phyloP scores from a whole-genome alignment of 2,888 invertebrate species.

The Melanotus villosus region DNA sequence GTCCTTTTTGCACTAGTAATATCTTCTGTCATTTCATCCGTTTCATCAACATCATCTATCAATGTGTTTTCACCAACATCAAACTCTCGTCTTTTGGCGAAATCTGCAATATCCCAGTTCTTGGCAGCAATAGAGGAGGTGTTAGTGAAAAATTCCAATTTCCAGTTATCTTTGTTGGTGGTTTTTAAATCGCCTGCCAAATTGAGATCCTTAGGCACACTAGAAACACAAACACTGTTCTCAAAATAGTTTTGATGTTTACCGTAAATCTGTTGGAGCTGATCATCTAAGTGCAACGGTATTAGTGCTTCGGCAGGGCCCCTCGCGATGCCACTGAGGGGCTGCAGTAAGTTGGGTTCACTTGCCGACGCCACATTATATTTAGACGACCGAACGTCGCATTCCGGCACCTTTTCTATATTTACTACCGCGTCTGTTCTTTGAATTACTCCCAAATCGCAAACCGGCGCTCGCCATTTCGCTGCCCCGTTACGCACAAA shows the following conservation, averaged over 20 bases:
- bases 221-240: constrained; percentile 68
- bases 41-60: constrained; percentile 18
- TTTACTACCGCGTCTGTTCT: constrained; percentile 58
- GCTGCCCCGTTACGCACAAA: constrained; percentile 56
- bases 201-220: constrained; percentile 79
- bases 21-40: constrained; percentile 35
- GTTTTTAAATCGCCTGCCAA: constrained; percentile 67
- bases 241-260: constrained; percentile 57
- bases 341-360: constrained; percentile 64
- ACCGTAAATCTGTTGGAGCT: constrained; percentile 38
- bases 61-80: neutral
- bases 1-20: constrained; percentile 30
- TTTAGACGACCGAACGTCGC: constrained; percentile 58
- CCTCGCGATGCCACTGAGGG: constrained; percentile 47
- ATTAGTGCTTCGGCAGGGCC: constrained; percentile 44
- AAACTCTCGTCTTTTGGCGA: constrained; percentile 41
- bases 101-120: constrained; percentile 66
- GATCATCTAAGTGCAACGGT: constrained; percentile 43
- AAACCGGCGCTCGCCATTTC: constrained; percentile 50
- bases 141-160: constrained; percentile 45
- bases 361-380: constrained; percentile 64
- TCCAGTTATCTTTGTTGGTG: constrained; percentile 51
- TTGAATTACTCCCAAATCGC: constrained; percentile 37
- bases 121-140: constrained; percentile 64
- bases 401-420: constrained; percentile 60